Conservation (phyloP, 2,113 vertebrate genomes). For the Triplophysa tibetana region DNA sequence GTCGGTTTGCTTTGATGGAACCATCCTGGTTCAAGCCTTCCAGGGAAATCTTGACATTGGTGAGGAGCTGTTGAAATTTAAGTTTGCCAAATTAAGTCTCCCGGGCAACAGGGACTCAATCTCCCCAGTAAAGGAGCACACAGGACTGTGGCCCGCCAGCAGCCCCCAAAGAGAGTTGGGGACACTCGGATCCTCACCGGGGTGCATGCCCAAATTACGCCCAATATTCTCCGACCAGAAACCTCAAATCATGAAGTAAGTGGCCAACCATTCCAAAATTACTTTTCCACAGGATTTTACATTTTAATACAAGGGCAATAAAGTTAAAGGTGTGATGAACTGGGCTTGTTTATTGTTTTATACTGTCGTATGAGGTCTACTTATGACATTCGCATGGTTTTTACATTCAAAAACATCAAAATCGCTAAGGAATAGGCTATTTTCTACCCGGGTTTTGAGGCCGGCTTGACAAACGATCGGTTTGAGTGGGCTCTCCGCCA, state of each 20-base stretch:
- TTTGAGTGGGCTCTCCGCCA: too few species aligned
- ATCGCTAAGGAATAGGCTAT: too few species aligned
- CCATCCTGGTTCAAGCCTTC: constrained; percentile 71
- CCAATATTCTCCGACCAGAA: constrained; percentile 51
- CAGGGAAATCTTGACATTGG: constrained; percentile 73
- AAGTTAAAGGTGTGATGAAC: too few species aligned
- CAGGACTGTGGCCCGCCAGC: constrained; percentile 53
- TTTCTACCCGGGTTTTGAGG: too few species aligned
- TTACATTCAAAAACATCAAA: too few species aligned
- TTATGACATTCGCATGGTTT: too few species aligned
- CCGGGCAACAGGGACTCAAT: constrained; percentile 48
- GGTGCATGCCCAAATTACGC: constrained; percentile 49
- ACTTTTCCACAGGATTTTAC: background rate
- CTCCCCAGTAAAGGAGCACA: constrained; percentile 43
- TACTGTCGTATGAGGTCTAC: too few species aligned
- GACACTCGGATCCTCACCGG: constrained; percentile 1
- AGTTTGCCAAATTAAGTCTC: constrained; percentile 70
- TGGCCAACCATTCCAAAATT: background rate
- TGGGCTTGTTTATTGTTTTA: too few species aligned
- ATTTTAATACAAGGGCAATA: too few species aligned
- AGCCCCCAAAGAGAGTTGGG: constrained; percentile 33
- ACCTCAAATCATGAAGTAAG: constrained; percentile 56
- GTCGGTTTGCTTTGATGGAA: constrained; percentile 71
- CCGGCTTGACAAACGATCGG: too few species aligned
- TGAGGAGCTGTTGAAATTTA: constrained; percentile 77